Evolutionary conservation across 2,888 invertebrate species (phyloP).

Genomic region (Cheilosia scutellata): DNA sequence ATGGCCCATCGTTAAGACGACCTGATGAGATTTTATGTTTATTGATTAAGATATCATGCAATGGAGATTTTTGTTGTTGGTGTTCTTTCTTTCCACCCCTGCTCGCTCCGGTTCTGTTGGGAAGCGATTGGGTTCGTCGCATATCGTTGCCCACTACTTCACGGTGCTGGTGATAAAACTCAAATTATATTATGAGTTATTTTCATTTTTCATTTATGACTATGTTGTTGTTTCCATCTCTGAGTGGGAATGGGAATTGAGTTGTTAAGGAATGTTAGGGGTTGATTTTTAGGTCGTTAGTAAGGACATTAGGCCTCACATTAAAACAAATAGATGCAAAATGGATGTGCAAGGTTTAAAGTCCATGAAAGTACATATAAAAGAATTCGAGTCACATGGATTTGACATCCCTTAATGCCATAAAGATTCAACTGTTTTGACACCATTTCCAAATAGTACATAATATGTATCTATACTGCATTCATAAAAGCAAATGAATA

Average conservation of each 20-base stretch:
- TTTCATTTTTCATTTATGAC: slow-evolving; percentile 43
- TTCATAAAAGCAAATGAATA: no score
- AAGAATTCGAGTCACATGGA: no score
- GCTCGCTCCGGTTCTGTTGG: slow-evolving; percentile 22
- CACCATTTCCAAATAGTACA: no score
- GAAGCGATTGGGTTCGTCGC: slow-evolving; percentile 18
- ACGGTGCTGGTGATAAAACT: slow-evolving; percentile 63
- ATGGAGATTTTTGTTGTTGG: slow-evolving; percentile 46
- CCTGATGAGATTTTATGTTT: slow-evolving; percentile 76
- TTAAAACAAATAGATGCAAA: background rate
- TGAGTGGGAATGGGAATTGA: slow-evolving; percentile 47
- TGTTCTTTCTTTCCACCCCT: slow-evolving; percentile 10
- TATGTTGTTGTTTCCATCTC: slow-evolving; percentile 15
- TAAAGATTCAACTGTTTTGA: no score
- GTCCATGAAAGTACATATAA: no score
- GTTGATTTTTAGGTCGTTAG: background rate
- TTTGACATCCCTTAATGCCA: no score
- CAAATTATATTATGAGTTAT: slow-evolving; percentile 60
- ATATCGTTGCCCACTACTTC: slow-evolving; percentile 11
- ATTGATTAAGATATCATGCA: slow-evolving; percentile 76
- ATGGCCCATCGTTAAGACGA: slow-evolving; percentile 75
- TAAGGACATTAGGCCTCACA: background rate
- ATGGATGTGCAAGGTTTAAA: no score
- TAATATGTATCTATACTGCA: no score
- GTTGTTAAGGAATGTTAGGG: slow-evolving; percentile 31